phyloP scores from a whole-genome alignment of 2,113 vertebrate genomes.

The Oenanthe oenanthe region DNA sequence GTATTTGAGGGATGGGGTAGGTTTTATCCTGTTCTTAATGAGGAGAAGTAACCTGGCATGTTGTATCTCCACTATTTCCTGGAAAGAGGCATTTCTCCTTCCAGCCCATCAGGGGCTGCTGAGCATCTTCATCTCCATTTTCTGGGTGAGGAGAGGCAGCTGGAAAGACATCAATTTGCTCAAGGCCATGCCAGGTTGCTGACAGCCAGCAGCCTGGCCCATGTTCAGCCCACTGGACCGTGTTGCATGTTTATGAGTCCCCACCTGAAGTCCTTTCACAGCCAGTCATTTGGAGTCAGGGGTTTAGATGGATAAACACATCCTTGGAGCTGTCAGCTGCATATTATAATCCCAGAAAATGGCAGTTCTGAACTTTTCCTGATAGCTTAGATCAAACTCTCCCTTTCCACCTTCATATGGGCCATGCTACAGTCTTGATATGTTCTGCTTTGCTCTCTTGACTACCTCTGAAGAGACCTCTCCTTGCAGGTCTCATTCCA shows the following conservation, averaged over 20 bases:
- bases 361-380: background rate
- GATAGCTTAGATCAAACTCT: background rate
- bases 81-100: constrained; percentile 8
- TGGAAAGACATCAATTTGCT: background rate
- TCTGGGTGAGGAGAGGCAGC: background rate
- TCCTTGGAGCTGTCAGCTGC: background rate
- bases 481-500: background rate
- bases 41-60: background rate
- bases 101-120: background rate
- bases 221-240: background rate
- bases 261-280: background rate
- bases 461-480: background rate
- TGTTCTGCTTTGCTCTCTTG: background rate
- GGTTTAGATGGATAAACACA: background rate
- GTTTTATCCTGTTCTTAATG: background rate
- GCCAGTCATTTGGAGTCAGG: background rate
- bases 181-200: background rate
- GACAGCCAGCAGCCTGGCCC: background rate
- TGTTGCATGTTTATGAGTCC: background rate
- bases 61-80: background rate
- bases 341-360: background rate
- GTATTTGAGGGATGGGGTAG: background rate
- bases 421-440: background rate
- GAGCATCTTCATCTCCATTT: background rate
- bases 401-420: background rate